These are phyloP conservation scores for Lomographa bimaculata DNA, from an alignment of 2,888 invertebrate species.

Conservation along the genomic window DNA sequence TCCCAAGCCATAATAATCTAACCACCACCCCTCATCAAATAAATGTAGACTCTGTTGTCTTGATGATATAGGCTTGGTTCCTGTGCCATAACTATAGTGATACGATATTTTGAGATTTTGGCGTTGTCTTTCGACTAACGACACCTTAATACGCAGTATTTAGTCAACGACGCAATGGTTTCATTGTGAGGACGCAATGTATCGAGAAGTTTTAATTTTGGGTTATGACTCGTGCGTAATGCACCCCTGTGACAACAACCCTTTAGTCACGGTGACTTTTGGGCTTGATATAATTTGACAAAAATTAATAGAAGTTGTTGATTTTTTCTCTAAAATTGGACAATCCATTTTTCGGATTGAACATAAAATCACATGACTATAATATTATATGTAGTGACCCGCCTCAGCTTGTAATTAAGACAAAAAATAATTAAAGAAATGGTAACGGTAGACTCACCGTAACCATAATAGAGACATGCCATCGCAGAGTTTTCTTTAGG, in stretches of 20 bases:
- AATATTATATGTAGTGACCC: too few species aligned
- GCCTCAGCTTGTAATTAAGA: too few species aligned
- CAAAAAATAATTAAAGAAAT: too few species aligned
- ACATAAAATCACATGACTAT: too few species aligned
- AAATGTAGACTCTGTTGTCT: conserved; percentile 24
- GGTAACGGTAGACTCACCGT: too few species aligned
- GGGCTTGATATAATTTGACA: conserved; percentile 4
- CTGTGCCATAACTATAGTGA: not conserved
- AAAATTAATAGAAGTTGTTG: too few species aligned
- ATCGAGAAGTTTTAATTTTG: conserved; percentile 82
- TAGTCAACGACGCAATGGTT: conserved; percentile 70
- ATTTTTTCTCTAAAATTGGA: too few species aligned
- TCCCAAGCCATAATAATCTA: conserved; percentile 28
- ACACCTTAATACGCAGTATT: conserved; percentile 79
- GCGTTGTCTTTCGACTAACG: conserved; percentile 73
- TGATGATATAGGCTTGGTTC: conserved; percentile 31
- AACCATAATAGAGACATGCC: too few species aligned
- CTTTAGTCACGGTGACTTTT: conserved; percentile 26
- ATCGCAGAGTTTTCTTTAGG: too few species aligned
- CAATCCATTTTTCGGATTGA: too few species aligned
- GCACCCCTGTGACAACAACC: conserved; percentile 46
- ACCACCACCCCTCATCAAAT: conserved; percentile 15
- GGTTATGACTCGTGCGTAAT: conserved; percentile 71
- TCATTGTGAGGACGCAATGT: conserved; percentile 77
- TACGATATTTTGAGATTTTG: conserved; percentile 28